Conservation (phyloP, 2,113 vertebrate genomes). For the Urocolius indicus region DNA sequence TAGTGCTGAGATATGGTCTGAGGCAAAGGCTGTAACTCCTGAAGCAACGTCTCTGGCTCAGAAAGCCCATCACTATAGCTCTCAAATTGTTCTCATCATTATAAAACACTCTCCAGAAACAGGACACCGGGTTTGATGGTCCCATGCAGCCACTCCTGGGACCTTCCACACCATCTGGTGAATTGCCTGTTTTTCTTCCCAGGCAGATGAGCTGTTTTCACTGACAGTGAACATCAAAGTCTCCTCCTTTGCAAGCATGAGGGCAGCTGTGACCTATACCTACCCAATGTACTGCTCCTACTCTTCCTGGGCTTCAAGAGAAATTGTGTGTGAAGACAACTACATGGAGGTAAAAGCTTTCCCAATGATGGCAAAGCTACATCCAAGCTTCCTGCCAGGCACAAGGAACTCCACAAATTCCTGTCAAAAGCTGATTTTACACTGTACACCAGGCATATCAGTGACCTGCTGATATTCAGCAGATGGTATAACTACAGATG, state of each 20-base stretch:
- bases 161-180: background rate
- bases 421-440: background rate
- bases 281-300: constrained; percentile 48
- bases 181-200: background rate
- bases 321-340: constrained; percentile 66
- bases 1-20: background rate
- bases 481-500: background rate
- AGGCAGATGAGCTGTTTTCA: constrained; percentile 53
- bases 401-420: background rate
- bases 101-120: background rate
- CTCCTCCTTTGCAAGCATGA: constrained; percentile 42
- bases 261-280: constrained; percentile 16
- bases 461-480: background rate
- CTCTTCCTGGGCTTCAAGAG: constrained; percentile 39
- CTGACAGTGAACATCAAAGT: constrained; percentile 52
- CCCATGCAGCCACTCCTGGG: background rate
- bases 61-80: background rate
- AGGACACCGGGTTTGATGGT: background rate
- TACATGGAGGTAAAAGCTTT: constrained; percentile 62
- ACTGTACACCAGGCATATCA: background rate
- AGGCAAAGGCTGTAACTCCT: background rate
- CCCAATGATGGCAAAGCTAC: background rate
- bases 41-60: background rate
- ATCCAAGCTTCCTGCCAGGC: background rate
- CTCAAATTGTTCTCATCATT: background rate